A percentile compares a stretch with the other conserved stretches of the same genome.
Conservation (phyloP, 2,797 vertebrate species). For the Coluber constrictor region DNA sequence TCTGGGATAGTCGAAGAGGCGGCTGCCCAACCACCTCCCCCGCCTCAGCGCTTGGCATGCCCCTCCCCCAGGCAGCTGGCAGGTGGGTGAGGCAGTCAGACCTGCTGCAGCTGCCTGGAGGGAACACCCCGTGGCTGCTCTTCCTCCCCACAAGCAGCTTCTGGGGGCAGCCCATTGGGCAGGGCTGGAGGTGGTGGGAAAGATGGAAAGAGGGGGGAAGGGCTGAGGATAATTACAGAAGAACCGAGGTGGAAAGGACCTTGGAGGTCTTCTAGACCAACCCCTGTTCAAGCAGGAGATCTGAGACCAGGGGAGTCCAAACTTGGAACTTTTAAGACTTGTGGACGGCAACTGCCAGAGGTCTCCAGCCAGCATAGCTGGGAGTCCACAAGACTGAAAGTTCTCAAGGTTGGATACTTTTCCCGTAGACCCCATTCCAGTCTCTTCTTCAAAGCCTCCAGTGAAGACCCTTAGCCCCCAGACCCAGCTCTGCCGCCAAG, state of each 20-base stretch:
- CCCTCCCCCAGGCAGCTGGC: not conserved
- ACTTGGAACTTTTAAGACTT: not conserved
- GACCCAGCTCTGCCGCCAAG: not conserved
- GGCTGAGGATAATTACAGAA: not conserved
- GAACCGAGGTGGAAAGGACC: not conserved
- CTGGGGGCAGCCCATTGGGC: not conserved
- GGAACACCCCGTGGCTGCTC: not conserved
- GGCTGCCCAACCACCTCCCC: not conserved
- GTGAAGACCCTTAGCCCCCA: too few relatives aligned
- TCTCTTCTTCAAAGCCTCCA: not conserved
- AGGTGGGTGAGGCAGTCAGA: not conserved
- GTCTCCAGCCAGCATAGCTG: too few relatives aligned
- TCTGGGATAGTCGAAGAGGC: not conserved
- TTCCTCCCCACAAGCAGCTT: not conserved
- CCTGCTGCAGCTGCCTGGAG: not conserved
- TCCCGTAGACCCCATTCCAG: accelerated
- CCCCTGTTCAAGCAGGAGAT: not conserved
- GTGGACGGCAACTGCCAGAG: not conserved
- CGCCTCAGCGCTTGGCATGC: not conserved
- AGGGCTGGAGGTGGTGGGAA: not conserved
- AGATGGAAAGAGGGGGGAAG: too few relatives aligned
- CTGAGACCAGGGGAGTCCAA: not conserved
- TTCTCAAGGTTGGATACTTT: too few relatives aligned
- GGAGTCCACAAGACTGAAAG: too few relatives aligned
- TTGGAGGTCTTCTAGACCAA: not conserved